These are phyloP conservation scores for Drosophila subsilvestris DNA, from an alignment of 2,888 invertebrate species.

Conservation along the genomic window DNA sequence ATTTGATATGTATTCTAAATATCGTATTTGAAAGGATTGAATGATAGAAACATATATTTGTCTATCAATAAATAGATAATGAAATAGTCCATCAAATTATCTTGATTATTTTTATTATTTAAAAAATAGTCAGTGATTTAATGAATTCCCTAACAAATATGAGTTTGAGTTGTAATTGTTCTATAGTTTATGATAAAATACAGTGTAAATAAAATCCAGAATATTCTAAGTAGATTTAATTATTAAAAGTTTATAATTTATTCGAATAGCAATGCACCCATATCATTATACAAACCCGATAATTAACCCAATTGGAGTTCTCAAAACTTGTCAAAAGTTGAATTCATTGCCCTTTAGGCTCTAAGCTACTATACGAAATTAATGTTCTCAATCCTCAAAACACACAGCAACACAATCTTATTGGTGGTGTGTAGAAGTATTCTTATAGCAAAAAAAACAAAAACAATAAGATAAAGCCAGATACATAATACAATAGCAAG, in stretches of 20 bases:
- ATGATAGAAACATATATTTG: not conserved
- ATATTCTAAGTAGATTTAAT: not conserved
- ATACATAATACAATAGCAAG: conserved; percentile 42
- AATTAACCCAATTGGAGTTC: conserved; percentile 38
- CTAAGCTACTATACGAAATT: conserved; percentile 18
- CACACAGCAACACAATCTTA: conserved; percentile 9
- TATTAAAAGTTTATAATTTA: not conserved
- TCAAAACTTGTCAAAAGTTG: conserved; percentile 26
- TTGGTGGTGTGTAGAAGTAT: conserved; percentile 19
- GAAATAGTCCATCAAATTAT: not conserved
- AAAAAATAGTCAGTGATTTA: too few species aligned
- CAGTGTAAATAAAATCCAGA: not conserved
- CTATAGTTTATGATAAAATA: too few species aligned
- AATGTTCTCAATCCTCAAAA: not conserved
- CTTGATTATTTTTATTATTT: not conserved
- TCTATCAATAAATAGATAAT: too few species aligned
- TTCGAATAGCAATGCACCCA: conserved; percentile 1
- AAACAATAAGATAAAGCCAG: conserved; percentile 21
- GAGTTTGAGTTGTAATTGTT: too few species aligned
- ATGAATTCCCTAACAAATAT: too few species aligned
- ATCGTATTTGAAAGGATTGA: not conserved
- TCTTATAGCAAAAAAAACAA: conserved; percentile 12
- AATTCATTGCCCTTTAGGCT: conserved; percentile 35
- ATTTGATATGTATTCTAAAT: too few species aligned
- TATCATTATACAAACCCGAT: conserved; percentile 14